Percentiles rank a stretch among this genome's conserved stretches.
phyloP scores from a whole-genome alignment of 2,113 vertebrate genomes.

The rat (Rattus norvegicus) region DNA sequence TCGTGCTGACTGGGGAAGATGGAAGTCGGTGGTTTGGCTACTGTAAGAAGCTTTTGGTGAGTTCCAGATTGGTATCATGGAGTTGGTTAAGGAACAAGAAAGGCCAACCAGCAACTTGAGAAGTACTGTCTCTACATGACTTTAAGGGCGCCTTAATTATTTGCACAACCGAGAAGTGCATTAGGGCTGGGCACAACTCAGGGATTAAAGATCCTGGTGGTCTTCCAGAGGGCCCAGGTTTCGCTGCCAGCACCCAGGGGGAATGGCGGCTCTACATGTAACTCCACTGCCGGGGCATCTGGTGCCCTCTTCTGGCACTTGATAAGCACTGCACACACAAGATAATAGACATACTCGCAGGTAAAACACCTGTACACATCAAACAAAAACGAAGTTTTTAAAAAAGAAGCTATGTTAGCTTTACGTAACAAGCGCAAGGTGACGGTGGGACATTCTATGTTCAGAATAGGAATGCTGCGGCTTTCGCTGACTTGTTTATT shows the following conservation, averaged over 20 bases:
- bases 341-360: neutral
- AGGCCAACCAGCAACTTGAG: neutral
- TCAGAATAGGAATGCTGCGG: neutral
- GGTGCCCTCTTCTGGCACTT: neutral
- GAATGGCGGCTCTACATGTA: neutral
- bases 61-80: constrained; percentile 68
- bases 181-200: neutral
- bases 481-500: neutral
- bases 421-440: constrained; percentile 9
- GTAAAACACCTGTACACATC: neutral
- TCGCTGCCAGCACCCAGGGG: neutral
- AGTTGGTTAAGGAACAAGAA: neutral
- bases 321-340: neutral
- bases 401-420: neutral
- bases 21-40: constrained; percentile 99
- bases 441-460: neutral
- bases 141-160: neutral
- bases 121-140: neutral
- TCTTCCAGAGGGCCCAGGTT: neutral
- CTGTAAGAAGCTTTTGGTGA: constrained; percentile 98
- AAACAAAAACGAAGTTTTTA: neutral
- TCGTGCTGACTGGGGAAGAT: constrained; percentile 97
- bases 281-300: neutral
- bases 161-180: neutral
- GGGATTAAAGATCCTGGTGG: neutral